phyloP scores from a whole-genome alignment of 2,888 invertebrate genomes.

The Electrophaes corylata region DNA sequence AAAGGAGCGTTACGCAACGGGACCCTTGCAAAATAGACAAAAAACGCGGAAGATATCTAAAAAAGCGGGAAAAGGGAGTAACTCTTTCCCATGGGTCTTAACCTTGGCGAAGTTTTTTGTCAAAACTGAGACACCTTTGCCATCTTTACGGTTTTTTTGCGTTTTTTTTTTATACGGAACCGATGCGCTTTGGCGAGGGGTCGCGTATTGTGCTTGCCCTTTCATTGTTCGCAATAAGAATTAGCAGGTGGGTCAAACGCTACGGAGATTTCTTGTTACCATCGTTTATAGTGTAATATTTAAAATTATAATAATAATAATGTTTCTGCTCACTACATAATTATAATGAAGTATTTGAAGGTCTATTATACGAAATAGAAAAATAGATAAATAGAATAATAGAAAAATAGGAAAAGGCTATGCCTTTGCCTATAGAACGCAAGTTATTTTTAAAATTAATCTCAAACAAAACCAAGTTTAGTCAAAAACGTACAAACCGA shows the following conservation, averaged over 20 bases:
- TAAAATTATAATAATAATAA: no score
- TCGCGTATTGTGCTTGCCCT: conserved; percentile 62
- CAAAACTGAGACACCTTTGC: conserved; percentile 82
- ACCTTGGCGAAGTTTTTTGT: conserved; percentile 76
- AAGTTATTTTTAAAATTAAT: no score
- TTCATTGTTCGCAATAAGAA: conserved; percentile 65
- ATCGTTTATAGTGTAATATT: conserved; percentile 30
- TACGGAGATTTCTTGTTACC: conserved; percentile 36
- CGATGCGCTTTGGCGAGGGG: conserved; percentile 63
- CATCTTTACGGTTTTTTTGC: conserved; percentile 78
- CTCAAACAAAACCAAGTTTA: no score
- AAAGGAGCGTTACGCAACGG: conserved; percentile 54
- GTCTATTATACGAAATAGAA: no score
- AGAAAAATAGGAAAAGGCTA: no score
- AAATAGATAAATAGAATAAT: no score
- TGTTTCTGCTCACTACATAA: no score
- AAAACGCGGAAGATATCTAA: conserved; percentile 72
- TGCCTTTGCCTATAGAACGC: no score
- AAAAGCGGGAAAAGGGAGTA: conserved; percentile 67
- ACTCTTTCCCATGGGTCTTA: conserved; percentile 85
- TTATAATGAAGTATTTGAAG: no score
- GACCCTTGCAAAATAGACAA: conserved; percentile 73
- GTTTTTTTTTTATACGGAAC: conserved; percentile 59
- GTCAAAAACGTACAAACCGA: no score
- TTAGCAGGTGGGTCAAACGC: conserved; percentile 79